Base-by-base conservation (phyloP, 92 coral and sea anemone genomes). In the Porites evermanni region DNA sequence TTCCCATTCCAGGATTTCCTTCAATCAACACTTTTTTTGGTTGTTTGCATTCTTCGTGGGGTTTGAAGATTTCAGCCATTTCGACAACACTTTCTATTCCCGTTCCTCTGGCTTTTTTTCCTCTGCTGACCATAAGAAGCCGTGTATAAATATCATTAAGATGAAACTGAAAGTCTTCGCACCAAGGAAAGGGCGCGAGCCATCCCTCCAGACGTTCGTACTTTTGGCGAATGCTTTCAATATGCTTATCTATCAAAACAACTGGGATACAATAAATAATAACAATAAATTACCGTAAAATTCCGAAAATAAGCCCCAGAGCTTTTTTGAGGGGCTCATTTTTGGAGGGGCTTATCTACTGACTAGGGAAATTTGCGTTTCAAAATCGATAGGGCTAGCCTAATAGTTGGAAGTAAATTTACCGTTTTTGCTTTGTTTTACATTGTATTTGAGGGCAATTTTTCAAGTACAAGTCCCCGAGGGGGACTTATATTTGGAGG, bases 1-100 rank as follows among this genome's bases (percentile, higher is more conserved):
- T 85, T 64, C 88, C 88, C 65, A 29, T 69, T 16, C 89, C 89
- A n/a, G 79, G 84, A 12, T 60, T 47, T 29, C 89, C 89, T 61
- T 86, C 89, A n/a, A 86, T 77, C 65, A 86, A 64, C 69, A 86
- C 89, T 74, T n/a, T 69, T 12, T 85, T 82, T 1, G 83, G 84
- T 16, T 69, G 53, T 18, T 1, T 24, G 13, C 84, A 78, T 67
- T 86, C 65, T 7, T 50, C 61, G 12, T 72, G 82, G 2, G 84
- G 78, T 44, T 78, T 67, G 60, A 86, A 86, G 38, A 87, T 67
- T 51, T 87, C 59, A 24, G 52, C 72, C 90, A 87, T 72, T 32
- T 72, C 68, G 74, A 79, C 79, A 79, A 24, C 63, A 51, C 65
- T 70, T 51, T 80, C 90, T 19, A 76, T 80, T 26, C 71, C 71